Evolutionary conservation across 2,797 vertebrate species (phyloP).

Genomic region (Acipenser ruthenus): DNA sequence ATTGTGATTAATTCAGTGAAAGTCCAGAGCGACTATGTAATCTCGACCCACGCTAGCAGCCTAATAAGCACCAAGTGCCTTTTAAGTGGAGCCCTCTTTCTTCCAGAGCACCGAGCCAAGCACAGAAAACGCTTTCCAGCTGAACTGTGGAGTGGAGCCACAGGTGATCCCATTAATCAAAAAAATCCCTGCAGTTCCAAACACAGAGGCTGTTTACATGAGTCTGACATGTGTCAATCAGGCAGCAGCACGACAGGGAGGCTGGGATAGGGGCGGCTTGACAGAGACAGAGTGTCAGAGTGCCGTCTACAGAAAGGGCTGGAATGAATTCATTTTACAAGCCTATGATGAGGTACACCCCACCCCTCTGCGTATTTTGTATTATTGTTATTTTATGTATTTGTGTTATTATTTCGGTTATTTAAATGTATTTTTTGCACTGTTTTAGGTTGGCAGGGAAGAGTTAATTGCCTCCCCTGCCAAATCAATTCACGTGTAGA

Average conservation of each 20-base stretch:
- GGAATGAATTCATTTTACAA: neutral
- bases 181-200: neutral
- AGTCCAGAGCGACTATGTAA: neutral
- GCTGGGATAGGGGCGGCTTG: neutral
- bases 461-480: too few species aligned
- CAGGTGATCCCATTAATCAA: slow-evolving; percentile 10
- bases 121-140: slow-evolving; percentile 37
- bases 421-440: too few species aligned
- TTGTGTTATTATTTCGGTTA: too few species aligned
- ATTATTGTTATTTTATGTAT: too few species aligned
- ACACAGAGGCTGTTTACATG: neutral
- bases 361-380: too few species aligned
- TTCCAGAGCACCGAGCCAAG: slow-evolving; percentile 29
- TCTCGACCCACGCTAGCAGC: slow-evolving; percentile 25
- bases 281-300: neutral
- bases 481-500: too few species aligned
- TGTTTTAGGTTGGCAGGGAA: too few species aligned
- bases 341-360: too few species aligned
- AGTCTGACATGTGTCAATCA: too few species aligned
- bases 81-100: slow-evolving; percentile 21
- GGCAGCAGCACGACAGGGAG: neutral
- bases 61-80: slow-evolving; percentile 37
- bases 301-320: neutral
- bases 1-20: too few species aligned
- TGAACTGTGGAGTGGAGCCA: slow-evolving; percentile 25